Base-by-base conservation (phyloP, 2,888 invertebrate genomes). In the Polia nebulosa region DNA sequence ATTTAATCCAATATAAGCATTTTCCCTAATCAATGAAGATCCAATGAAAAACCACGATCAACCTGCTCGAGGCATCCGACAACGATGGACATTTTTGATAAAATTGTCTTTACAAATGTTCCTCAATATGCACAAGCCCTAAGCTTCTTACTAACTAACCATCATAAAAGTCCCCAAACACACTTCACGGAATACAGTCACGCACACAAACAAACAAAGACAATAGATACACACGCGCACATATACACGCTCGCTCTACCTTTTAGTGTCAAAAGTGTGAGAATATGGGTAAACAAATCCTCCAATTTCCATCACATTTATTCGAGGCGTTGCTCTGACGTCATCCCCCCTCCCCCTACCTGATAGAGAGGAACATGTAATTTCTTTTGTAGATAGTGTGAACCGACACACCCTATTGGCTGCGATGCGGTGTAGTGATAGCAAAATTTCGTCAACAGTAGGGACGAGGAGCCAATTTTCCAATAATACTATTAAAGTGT, bases 211-310 rank as follows among this genome's bases (percentile, higher is more conserved):
- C 77, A 72, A 83, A 87, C 81, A 87, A 80, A 90, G 89, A 91
- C 90, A 91, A 89, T 88, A 88, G 83, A 69, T 78, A 83, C 62
- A 68, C 60, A 75, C 78, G 56, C 87, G 87, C 81, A 84, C 79
- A 78, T 8, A 41, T 56, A 65, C 34, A 70, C 27, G 62, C 81
- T 73, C 89, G 91, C 90, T 89, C 87, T 87, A 92, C 95, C 95
- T 96, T 96, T 96, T 96, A 96, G 94, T 95, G 96, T 96, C 95
- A 95, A 93, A 95, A 94, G 93, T 94, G 93, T 93, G 92, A 95
- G 94, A 94, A 96, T 95, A 95, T 95, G 94, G 93, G 96, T 96
- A 96, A 96, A 96, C 96, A 96, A 96, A 96, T 96, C 96, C 95
- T 95, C 93, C 95, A 94, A 95, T 96, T 96, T 96, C 96, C 96